Percentiles rank a stretch among this genome's conserved stretches.
Evolutionary conservation across 2,888 invertebrate genomes (phyloP).

Genomic region (Drosophila rubida): DNA sequence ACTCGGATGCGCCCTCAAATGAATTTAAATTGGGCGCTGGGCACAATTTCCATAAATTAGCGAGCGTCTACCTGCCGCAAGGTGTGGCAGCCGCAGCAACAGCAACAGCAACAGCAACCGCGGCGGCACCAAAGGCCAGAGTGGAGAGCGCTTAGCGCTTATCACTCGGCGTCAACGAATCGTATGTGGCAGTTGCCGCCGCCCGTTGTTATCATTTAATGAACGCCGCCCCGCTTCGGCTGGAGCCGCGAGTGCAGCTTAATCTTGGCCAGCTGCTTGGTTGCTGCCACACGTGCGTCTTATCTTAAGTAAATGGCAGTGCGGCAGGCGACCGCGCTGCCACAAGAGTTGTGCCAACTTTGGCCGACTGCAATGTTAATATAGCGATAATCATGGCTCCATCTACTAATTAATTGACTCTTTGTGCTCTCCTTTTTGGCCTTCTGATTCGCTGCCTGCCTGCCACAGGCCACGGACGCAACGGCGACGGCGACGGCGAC

Average conservation of each 20-base stretch:
- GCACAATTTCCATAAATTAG: conserved; percentile 62
- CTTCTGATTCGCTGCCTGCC: conserved; percentile 35
- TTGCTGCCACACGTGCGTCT: conserved; percentile 67
- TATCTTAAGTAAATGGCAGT: conserved; percentile 81
- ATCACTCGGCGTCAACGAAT: conserved; percentile 46
- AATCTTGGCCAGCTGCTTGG: conserved; percentile 12
- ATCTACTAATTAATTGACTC: conserved; percentile 85
- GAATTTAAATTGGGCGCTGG: conserved; percentile 64
- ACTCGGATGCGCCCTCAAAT: conserved; percentile 71
- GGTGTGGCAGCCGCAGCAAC: conserved; percentile 7
- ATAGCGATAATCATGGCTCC: conserved; percentile 83
- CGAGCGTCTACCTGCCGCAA: neutral
- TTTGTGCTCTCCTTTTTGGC: conserved; percentile 78
- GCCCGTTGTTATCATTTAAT: conserved; percentile 77
- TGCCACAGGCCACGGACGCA: neutral
- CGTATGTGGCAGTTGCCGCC: conserved; percentile 46
- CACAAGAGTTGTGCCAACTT: too few species aligned
- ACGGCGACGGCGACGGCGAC: too few species aligned
- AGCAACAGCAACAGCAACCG: neutral
- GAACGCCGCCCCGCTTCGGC: conserved; percentile 57
- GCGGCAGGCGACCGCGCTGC: conserved; percentile 24
- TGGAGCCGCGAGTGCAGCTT: conserved; percentile 21
- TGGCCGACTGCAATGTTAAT: conserved; percentile 71
- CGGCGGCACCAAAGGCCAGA: conserved; percentile 12
- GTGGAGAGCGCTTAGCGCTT: conserved; percentile 26